Evolutionary conservation across 2,888 invertebrate species (phyloP), one percentile per base, ranked within the genome.

Genomic region (Drosophila parthenogenetica): DNA sequence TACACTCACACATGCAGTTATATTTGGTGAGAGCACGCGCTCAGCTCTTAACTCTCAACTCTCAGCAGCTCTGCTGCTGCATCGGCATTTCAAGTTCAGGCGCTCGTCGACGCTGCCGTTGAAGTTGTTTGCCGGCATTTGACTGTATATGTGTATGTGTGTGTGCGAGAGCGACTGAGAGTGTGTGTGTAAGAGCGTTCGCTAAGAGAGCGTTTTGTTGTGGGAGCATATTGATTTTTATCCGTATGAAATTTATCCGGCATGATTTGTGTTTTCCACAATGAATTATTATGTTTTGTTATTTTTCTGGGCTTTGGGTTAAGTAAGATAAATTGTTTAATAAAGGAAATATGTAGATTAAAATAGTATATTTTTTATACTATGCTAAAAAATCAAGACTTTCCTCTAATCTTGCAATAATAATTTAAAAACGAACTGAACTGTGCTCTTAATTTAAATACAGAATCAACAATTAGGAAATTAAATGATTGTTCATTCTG

Each of bases 81-180:
- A 89, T 89, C 70, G 87, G 89, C 70, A 85, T 85, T 85, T 85
- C 90, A 89, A 85, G 89, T 85, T 85, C 84, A 89, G 73, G 19
- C 77, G 19, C 39, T 64, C 57, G 49, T 54, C 60, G 50, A 61
- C 69, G 76, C 51, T 62, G 14, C 11, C 63, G 69, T 45, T 69
- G 69, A 83, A 86, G 80, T 88, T 82, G 73, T 69, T 84, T 85
- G 87, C 85, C 85, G 90, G 85, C 85, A 89, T 89, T 82, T 70
- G 43, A 13, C 19, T 60, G 40, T 62, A 45, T 46, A 53, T 22
- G 53, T 54, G 73, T 5, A 4, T 37, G 63, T 46, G 61, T 32
- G 63, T 46, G 61, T 32, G 63, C 5, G 22, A 14, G 19, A 19
- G n/a, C 22, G 19, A 39, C 22, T 25, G 32, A 19, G 40, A 25